These are phyloP conservation scores for Pantherophis alleghaniensis DNA, from an alignment of 2,797 vertebrate genomes.

Conservation along the genomic window DNA sequence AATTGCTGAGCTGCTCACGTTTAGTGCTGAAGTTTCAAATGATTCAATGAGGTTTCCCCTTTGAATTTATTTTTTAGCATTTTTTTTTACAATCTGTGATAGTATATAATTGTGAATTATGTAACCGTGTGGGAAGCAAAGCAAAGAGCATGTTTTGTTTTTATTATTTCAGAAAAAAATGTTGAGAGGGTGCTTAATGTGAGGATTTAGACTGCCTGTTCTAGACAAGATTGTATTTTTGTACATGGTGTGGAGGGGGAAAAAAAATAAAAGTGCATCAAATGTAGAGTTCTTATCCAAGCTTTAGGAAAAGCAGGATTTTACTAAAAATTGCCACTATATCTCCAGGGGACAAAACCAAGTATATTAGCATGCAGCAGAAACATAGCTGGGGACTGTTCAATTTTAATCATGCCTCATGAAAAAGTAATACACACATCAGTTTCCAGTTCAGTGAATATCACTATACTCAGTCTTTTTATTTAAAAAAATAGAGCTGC, in stretches of 20 bases:
- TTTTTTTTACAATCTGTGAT: background rate
- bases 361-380: background rate
- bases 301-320: background rate
- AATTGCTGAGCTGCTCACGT: background rate
- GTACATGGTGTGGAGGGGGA: too few species aligned
- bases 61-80: background rate
- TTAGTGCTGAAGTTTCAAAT: background rate
- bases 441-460: background rate
- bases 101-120: background rate
- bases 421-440: constrained; percentile 7
- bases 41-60: background rate
- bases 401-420: constrained; percentile 10
- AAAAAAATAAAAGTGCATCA: background rate
- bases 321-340: background rate
- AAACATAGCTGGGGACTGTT: background rate
- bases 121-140: background rate
- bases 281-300: background rate
- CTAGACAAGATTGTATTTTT: background rate
- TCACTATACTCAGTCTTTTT: background rate
- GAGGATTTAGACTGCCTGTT: background rate
- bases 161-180: background rate
- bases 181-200: background rate
- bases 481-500: background rate
- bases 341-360: background rate
- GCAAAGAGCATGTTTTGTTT: background rate